Evolutionary conservation across 2,888 invertebrate species (phyloP).

Genomic region (Pyrrhia umbra): DNA sequence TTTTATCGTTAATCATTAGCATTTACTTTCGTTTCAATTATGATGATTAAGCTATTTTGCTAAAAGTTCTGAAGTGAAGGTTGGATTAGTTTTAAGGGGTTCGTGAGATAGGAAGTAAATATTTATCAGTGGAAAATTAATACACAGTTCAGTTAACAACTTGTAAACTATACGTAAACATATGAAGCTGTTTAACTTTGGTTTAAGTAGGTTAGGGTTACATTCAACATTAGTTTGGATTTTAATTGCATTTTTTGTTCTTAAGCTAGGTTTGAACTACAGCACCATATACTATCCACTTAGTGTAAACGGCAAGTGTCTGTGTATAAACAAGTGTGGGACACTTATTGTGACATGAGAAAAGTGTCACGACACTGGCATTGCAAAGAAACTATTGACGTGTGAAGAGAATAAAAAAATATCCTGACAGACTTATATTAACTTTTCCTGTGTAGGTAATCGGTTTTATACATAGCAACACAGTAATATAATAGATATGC

Average conservation of each 20-base stretch:
- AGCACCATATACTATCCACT: too few species aligned
- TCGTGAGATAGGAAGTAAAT: constrained; percentile 60
- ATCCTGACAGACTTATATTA: too few species aligned
- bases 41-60: constrained; percentile 51
- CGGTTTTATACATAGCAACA: too few species aligned
- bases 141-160: constrained; percentile 40
- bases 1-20: constrained; percentile 4
- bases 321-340: too few species aligned
- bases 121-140: constrained; percentile 63
- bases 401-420: too few species aligned
- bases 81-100: constrained; percentile 57
- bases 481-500: too few species aligned
- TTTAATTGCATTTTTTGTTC: not conserved
- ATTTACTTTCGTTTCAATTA: constrained; percentile 42
- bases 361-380: too few species aligned
- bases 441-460: too few species aligned
- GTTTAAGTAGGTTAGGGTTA: constrained; percentile 3
- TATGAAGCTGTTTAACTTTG: constrained; percentile 33
- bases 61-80: constrained; percentile 63
- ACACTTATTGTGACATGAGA: too few species aligned
- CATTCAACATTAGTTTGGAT: not conserved
- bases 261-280: too few species aligned
- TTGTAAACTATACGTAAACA: constrained; percentile 35
- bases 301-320: too few species aligned
- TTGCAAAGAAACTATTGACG: too few species aligned